A percentile compares a stretch with the other conserved stretches of the same genome.
Conservation (phyloP, 1,140 invertebrate genomes). For the Dendroctonus valens region DNA sequence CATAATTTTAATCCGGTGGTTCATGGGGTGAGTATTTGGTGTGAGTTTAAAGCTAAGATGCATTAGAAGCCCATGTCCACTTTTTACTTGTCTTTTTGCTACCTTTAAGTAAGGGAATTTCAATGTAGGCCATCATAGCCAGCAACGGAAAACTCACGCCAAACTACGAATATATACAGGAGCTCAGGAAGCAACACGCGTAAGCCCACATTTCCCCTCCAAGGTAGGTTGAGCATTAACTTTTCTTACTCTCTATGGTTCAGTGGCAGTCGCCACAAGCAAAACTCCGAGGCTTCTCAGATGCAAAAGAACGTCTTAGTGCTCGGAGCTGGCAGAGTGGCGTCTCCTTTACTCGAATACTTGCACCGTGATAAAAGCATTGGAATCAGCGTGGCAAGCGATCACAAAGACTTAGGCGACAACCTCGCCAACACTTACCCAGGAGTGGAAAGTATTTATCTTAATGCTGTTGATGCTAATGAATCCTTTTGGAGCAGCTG, state of each 20-base stretch:
- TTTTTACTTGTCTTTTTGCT: not conserved
- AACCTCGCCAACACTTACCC: slow-evolving; percentile 71
- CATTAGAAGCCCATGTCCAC: not conserved
- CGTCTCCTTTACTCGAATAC: slow-evolving; percentile 91
- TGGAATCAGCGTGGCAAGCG: slow-evolving; percentile 82
- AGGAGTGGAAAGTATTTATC: slow-evolving; percentile 76
- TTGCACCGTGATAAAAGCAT: slow-evolving; percentile 78
- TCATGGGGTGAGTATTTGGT: slow-evolving; percentile 65
- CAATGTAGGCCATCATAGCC: slow-evolving; percentile 84
- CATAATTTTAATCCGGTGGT: slow-evolving; percentile 77
- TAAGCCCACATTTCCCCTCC: slow-evolving; percentile 39
- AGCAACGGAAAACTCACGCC: slow-evolving; percentile 91
- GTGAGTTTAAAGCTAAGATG: not conserved
- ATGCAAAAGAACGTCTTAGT: slow-evolving; percentile 72
- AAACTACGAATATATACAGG: slow-evolving; percentile 93
- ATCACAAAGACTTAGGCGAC: slow-evolving; percentile 86
- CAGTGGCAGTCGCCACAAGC: slow-evolving; percentile 56
- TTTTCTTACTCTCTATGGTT: not conserved
- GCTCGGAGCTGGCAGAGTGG: slow-evolving; percentile 93
- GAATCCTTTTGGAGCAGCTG: slow-evolving; percentile 69
- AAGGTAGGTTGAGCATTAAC: not conserved
- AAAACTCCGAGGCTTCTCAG: slow-evolving; percentile 47
- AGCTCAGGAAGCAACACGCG: slow-evolving; percentile 67
- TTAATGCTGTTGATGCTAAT: slow-evolving; percentile 74
- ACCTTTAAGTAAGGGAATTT: slow-evolving; percentile 33